These are phyloP conservation scores for Drosophila incognita DNA, from an alignment of 2,888 invertebrate species.

Conservation along the genomic window DNA sequence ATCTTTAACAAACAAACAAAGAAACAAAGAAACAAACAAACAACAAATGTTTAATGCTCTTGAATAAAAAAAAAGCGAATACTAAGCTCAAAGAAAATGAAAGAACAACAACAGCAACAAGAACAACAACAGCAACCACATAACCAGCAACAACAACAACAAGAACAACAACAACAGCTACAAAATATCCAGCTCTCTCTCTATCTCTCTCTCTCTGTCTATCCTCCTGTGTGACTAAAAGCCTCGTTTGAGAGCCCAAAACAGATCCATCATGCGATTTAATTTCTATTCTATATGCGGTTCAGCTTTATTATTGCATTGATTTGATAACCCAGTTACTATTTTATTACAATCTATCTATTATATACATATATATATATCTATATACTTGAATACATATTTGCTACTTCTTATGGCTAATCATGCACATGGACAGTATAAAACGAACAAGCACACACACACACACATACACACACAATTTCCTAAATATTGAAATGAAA, in stretches of 20 bases:
- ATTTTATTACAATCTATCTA: constrained; percentile 69
- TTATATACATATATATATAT: constrained; percentile 33
- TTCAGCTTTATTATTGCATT: constrained; percentile 85
- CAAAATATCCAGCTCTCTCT: constrained; percentile 33
- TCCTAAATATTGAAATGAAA: not conserved
- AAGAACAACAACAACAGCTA: constrained; percentile 27
- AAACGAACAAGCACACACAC: not conserved
- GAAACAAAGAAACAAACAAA: constrained; percentile 14
- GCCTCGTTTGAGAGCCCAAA: constrained; percentile 49
- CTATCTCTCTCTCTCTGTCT: constrained; percentile 25
- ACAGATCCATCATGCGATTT: constrained; percentile 81
- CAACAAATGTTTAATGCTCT: constrained; percentile 15
- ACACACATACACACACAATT: not conserved
- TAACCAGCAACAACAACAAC: constrained; percentile 12
- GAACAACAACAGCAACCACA: constrained; percentile 21
- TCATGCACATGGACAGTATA: constrained; percentile 41
- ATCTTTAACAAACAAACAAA: constrained; percentile 8
- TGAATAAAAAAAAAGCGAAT: constrained; percentile 8
- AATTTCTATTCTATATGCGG: constrained; percentile 86
- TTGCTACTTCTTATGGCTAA: constrained; percentile 57
- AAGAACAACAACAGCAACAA: constrained; percentile 15
- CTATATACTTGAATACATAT: constrained; percentile 39
- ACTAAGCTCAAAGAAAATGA: constrained; percentile 14
- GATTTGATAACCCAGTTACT: constrained; percentile 74
- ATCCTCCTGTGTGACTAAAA: constrained; percentile 53